Percentiles rank a stretch among this genome's conserved stretches.
These are phyloP conservation scores for Cryptotermes secundus DNA, from an alignment of 1,140 invertebrate species.

Conservation along the genomic window DNA sequence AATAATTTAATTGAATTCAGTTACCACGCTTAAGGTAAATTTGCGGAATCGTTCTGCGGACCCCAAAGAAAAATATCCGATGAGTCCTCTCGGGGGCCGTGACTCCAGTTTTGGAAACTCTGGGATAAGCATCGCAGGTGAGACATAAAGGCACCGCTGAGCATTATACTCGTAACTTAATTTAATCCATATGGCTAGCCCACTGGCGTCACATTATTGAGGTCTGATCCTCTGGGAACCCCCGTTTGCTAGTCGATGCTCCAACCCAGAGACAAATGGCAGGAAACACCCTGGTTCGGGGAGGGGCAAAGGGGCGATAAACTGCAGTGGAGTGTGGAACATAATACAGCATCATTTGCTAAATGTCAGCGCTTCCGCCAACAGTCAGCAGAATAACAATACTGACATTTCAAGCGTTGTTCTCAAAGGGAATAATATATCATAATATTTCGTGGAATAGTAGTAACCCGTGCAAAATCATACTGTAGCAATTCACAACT, in stretches of 20 bases:
- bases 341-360: conserved; percentile 15
- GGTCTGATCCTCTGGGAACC: background rate
- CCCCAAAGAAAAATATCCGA: no score
- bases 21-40: no score
- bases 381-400: background rate
- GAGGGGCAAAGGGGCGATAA: background rate
- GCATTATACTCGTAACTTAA: no score
- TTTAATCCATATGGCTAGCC: no score
- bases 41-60: no score
- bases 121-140: no score
- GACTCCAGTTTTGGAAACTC: no score
- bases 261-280: background rate
- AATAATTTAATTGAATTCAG: no score
- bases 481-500: background rate
- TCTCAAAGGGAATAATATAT: background rate
- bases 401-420: background rate
- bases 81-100: no score
- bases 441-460: background rate
- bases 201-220: background rate
- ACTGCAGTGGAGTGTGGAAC: background rate
- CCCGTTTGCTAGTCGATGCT: background rate
- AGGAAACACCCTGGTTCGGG: background rate
- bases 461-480: background rate
- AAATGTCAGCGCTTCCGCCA: conserved; percentile 4
- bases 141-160: no score